Base-by-base conservation (phyloP, 2,113 vertebrate genomes). In the Nematolebias whitei region DNA sequence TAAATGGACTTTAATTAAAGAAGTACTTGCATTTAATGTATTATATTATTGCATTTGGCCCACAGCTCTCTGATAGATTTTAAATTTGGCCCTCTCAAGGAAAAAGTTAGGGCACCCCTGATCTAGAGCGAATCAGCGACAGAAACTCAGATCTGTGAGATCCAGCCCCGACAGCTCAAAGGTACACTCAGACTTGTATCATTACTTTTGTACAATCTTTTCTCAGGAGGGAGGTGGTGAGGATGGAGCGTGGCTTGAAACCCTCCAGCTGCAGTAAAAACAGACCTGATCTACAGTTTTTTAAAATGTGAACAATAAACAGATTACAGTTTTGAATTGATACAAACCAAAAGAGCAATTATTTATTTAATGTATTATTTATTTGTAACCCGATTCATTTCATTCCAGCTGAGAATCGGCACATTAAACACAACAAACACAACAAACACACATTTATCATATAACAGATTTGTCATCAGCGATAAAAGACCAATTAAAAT, bases 121-220 rank as follows among this genome's bases (percentile, higher is more conserved):
- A n/a, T n/a, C n/a, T n/a, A n/a, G n/a, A n/a, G n/a, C n/a, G n/a
- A 93, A 80, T 89, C 94, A 71, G 82, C 93, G 68, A 95, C 94
- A 83, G 96, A 98, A 88, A 95, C 93, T 53, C 92, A 95, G 43
- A 92, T 96, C 80, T 98, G 97, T 60, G 93, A 96, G 87, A 90
- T 97, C 67, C 93, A 94, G 40, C 95, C 94, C 19, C 98, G 96
- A 85, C 92, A 90, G 41, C 60, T 85, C 91, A 9, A 97, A 96
- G 93, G 96, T 98, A 92, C 59, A 9, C 32, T 5, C 29, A 6
- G 5, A 4, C 40, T 43, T 16, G 5, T 43, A 15, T 20, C 10
- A 20, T 18, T 53, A 45, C 51, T 68, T 59, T 18, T 45, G 23
- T 13, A 56, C 20, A 39, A 14, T n/a, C n/a, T n/a, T n/a, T 83